Evolutionary conservation across 2,888 invertebrate species (phyloP).

Genomic region (Drosophila borborema): DNA sequence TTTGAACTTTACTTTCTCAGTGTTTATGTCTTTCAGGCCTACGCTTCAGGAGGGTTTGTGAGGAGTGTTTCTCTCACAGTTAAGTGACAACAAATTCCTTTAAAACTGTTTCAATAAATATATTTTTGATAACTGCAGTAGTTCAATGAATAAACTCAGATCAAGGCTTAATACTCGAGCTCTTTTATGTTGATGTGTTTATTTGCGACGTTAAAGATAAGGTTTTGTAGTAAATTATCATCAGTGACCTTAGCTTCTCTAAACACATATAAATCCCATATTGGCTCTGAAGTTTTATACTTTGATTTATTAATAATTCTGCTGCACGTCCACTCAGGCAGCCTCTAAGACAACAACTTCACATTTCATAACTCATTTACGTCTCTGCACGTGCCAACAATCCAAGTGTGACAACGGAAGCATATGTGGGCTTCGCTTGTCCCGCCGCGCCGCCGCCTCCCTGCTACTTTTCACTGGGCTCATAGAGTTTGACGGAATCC

Average conservation of each 20-base stretch:
- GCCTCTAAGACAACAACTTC: slow-evolving; percentile 14
- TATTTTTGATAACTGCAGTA: neutral
- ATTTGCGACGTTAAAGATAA: neutral
- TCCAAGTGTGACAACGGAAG: slow-evolving; percentile 66
- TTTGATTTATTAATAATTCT: slow-evolving; percentile 56
- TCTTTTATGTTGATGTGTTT: too few species aligned
- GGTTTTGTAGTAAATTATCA: neutral
- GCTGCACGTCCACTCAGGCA: slow-evolving; percentile 7
- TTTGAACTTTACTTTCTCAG: slow-evolving; percentile 57
- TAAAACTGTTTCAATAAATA: neutral
- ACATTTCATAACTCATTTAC: slow-evolving; percentile 69
- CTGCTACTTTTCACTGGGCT: slow-evolving; percentile 56
- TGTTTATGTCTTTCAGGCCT: slow-evolving; percentile 23
- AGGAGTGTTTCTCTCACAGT: neutral
- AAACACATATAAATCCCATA: slow-evolving; percentile 10
- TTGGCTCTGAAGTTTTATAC: slow-evolving; percentile 30
- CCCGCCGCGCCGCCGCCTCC: too few species aligned
- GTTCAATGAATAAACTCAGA: neutral
- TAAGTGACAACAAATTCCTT: neutral
- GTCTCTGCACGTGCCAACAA: slow-evolving; percentile 67
- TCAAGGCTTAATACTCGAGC: neutral
- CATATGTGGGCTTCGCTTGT: slow-evolving; percentile 40
- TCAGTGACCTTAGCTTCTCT: neutral
- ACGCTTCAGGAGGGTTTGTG: neutral
- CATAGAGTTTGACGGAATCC: slow-evolving; percentile 35